Percentiles rank a stretch among this genome's conserved stretches.
Evolutionary conservation across 2,797 vertebrate genomes (phyloP).

Genomic region (Huso huso): DNA sequence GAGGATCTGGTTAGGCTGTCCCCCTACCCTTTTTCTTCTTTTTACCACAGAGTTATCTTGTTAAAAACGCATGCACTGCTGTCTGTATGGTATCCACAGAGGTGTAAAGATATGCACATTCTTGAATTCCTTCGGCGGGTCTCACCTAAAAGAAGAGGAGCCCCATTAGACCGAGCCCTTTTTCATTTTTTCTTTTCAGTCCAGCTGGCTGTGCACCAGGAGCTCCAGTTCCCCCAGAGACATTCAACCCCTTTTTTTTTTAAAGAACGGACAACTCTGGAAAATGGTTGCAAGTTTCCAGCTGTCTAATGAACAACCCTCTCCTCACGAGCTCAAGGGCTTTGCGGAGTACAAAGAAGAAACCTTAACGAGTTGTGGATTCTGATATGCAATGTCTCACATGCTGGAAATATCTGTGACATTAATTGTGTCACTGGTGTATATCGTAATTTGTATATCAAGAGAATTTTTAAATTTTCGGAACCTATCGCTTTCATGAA

Average conservation of each 20-base stretch:
- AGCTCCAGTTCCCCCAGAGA: conserved; percentile 30
- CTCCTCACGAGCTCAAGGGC: conserved; percentile 52
- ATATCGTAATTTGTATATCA: too few species aligned
- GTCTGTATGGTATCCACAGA: not conserved
- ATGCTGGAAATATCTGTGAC: conserved; percentile 23
- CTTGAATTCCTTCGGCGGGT: conserved; percentile 43
- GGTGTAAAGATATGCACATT: conserved; percentile 22
- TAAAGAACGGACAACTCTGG: conserved; percentile 29
- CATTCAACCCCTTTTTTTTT: conserved; percentile 38
- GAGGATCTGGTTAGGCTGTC: not conserved
- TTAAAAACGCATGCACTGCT: too few species aligned
- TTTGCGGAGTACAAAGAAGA: conserved; percentile 20
- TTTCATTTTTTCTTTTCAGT: conserved; percentile 21
- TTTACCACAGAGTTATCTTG: too few species aligned
- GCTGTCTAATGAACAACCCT: conserved; percentile 55
- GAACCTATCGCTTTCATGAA: too few species aligned
- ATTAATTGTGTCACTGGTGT: not conserved
- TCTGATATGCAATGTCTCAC: conserved; percentile 22
- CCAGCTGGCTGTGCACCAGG: conserved; percentile 44
- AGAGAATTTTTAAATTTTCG: too few species aligned
- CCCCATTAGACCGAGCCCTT: conserved; percentile 30
- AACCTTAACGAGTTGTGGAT: not conserved
- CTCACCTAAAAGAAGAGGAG: conserved; percentile 44
- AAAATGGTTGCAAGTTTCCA: conserved; percentile 40
- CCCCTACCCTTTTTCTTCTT: too few species aligned